A percentile compares a stretch with the other conserved stretches of the same genome.
These are phyloP conservation scores for Drosophila falleni DNA, from an alignment of 2,888 invertebrate genomes.

Conservation along the genomic window DNA sequence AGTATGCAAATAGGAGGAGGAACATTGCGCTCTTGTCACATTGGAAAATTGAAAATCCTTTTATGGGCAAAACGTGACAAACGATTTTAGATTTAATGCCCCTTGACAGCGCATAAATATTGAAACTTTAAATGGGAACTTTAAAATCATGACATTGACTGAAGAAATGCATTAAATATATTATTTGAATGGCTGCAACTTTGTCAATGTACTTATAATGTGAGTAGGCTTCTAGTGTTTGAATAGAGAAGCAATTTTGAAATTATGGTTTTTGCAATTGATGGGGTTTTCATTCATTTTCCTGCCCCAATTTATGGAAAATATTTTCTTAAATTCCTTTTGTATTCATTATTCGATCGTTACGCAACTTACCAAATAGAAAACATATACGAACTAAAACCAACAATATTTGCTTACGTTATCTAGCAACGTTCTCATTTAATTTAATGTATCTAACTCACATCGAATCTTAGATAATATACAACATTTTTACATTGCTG, in stretches of 20 bases:
- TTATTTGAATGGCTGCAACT: background rate
- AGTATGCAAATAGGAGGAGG: conserved; percentile 65
- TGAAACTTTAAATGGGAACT: conserved; percentile 42
- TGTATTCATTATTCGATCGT: background rate
- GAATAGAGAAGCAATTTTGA: no score
- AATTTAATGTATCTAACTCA: no score
- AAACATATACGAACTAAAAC: no score
- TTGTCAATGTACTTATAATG: background rate
- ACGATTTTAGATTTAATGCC: conserved; percentile 69
- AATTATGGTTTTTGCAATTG: background rate
- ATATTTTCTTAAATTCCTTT: background rate
- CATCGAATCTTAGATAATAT: no score
- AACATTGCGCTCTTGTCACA: conserved; percentile 64
- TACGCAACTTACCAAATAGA: no score
- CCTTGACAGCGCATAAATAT: conserved; percentile 42
- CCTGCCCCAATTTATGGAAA: background rate
- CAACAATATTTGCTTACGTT: no score
- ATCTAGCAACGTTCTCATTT: no score
- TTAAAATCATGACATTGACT: conserved; percentile 24
- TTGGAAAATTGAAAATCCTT: conserved; percentile 79
- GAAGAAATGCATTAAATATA: conserved; percentile 12
- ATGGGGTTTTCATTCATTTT: background rate
- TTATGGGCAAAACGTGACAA: conserved; percentile 78
- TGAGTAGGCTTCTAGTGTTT: background rate
- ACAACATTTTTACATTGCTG: no score